Base-by-base conservation (phyloP, 2,888 invertebrate species). In the Chromoteleia sp. region DNA sequence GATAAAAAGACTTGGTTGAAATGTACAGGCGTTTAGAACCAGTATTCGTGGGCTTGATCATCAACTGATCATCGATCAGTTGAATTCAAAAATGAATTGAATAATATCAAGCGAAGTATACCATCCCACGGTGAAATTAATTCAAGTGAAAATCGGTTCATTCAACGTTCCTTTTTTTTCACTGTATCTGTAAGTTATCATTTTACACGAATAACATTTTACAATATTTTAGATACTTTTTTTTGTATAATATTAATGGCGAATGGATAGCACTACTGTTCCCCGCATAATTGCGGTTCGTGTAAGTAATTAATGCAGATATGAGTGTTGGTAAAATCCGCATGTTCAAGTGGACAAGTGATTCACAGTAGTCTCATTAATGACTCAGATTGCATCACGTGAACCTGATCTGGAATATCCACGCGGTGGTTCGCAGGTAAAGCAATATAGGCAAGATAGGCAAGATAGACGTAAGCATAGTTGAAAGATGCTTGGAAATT, bases 331-430 rank as follows among this genome's bases (percentile, higher is more conserved):
- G 67, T 58, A 67, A 58, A 75, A 50, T 75, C 25, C 50, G 58
- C 33, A 83, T 71, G 82, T 50, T 67, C 54, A 41, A 80, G 71
- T 76, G 70, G 83, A 81, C 84, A 84, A 85, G 84, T 84, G 85
- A 78, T 68, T 81, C 77, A 70, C 83, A 81, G 79, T 82, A 85
- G 83, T 59, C 73, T 82, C 84, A 83, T 87, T 86, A 68, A 84
- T 81, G 83, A 75, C 76, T 71, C 81, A 76, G 83, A 63, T 71
- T 58, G 76, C 71, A 59, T 56, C 43, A 52, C 45, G 50, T 59
- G 21, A 61, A 71, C 17, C 14, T 33, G 58, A 71, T 78, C 59
- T 30, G 41, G 65, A 65, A 65, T 75, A 61, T 52, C 59, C 61
- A 59, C 43, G 43, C 36, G 25, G 58, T 39, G 12, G 25, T 6